Conservation (phyloP, 2,113 vertebrate genomes). For the Onychostoma macrolepis region DNA sequence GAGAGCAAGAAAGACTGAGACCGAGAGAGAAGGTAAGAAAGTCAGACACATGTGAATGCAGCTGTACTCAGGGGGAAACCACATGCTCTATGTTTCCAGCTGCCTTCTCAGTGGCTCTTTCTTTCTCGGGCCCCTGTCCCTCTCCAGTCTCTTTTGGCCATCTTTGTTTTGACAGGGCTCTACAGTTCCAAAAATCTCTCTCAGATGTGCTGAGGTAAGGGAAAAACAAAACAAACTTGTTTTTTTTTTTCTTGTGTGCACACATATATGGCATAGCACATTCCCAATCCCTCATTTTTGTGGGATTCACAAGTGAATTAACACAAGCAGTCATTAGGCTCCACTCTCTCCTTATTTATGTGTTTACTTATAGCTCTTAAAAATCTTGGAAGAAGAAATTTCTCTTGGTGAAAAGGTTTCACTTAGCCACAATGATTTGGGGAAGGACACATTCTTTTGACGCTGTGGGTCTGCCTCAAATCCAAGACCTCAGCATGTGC, state of each 20-base stretch:
- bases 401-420: constrained; percentile 18
- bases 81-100: constrained; percentile 90
- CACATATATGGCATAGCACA: constrained; percentile 60
- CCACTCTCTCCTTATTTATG: constrained; percentile 8
- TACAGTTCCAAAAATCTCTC: constrained; percentile 85
- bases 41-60: constrained; percentile 8
- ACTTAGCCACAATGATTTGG: neutral
- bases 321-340: constrained; percentile 16
- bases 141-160: constrained; percentile 80
- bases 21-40: constrained; percentile 22
- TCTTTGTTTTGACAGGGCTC: constrained; percentile 92
- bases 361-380: constrained; percentile 18
- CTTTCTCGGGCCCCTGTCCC: constrained; percentile 76
- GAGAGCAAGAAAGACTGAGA: constrained; percentile 39
- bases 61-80: constrained; percentile 75
- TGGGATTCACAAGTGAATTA: constrained; percentile 23
- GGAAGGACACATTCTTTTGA: constrained; percentile 57
- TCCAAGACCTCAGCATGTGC: constrained; percentile 40
- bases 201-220: constrained; percentile 87
- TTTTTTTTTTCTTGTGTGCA: constrained; percentile 32
- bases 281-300: constrained; percentile 40
- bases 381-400: neutral
- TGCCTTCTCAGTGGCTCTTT: constrained; percentile 89
- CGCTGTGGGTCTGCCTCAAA: constrained; percentile 26
- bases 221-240: constrained; percentile 81